These are phyloP conservation scores for Xylota sylvarum DNA, from an alignment of 2,888 invertebrate genomes.

Conservation along the genomic window DNA sequence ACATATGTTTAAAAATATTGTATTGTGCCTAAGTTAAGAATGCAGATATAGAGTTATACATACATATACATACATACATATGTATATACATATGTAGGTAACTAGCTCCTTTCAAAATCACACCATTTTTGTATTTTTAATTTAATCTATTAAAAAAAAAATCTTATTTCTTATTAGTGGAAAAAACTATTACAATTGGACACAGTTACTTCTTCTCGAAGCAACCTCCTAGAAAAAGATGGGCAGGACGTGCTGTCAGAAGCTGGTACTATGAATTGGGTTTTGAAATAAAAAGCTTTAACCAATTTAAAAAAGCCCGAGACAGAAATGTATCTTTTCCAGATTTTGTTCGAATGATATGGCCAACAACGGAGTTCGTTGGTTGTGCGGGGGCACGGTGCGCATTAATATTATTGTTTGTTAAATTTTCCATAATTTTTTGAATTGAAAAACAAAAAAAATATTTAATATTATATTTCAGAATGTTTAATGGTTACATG, in stretches of 20 bases:
- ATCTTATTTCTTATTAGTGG: slow-evolving; percentile 36
- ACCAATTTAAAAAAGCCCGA: slow-evolving; percentile 38
- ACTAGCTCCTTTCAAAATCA: no score
- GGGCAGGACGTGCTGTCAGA: slow-evolving; percentile 76
- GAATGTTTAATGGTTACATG: slow-evolving; percentile 73
- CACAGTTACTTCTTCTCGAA: slow-evolving; percentile 67
- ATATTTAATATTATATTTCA: slow-evolving; percentile 16
- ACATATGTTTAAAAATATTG: no score
- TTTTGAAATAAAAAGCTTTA: slow-evolving; percentile 47
- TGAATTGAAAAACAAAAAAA: neutral
- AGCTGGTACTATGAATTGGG: slow-evolving; percentile 78
- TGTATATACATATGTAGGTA: no score
- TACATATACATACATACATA: no score
- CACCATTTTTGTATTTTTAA: no score
- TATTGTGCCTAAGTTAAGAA: no score
- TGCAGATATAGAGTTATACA: no score
- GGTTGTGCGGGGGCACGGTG: slow-evolving; percentile 78
- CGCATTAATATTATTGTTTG: neutral
- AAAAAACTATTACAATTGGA: slow-evolving; percentile 64
- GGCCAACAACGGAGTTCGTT: slow-evolving; percentile 78
- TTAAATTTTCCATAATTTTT: neutral
- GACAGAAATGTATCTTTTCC: slow-evolving; percentile 19
- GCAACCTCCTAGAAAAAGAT: slow-evolving; percentile 62
- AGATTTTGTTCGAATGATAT: slow-evolving; percentile 78
- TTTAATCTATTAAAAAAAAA: no score